Conservation (phyloP, 2,113 vertebrate species). For the Oxygymnocypris stewartii region DNA sequence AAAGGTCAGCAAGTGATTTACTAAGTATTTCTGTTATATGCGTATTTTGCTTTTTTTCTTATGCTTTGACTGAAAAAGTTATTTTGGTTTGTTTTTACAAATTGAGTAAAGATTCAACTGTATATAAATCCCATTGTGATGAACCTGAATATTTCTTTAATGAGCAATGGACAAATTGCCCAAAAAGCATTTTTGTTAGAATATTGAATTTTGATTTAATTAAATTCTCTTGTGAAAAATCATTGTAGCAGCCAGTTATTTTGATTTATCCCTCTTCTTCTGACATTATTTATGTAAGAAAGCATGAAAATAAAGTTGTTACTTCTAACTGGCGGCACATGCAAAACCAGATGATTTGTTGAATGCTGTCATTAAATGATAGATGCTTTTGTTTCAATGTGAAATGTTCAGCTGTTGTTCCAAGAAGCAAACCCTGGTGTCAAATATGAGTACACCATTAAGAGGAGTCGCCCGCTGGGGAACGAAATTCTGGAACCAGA, state of each 20-base stretch:
- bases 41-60: background rate
- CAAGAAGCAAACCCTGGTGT: conserved; percentile 93
- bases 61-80: background rate
- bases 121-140: background rate
- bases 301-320: background rate
- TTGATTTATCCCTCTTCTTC: background rate
- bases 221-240: background rate
- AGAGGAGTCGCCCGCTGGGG: conserved; percentile 78
- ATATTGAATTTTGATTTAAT: background rate
- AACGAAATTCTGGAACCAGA: conserved; percentile 81
- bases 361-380: background rate
- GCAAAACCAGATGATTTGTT: background rate
- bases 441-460: conserved; percentile 87
- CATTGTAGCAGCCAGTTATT: background rate
- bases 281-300: background rate
- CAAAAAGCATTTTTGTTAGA: background rate
- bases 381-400: background rate
- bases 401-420: conserved; percentile 84
- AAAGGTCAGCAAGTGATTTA: background rate
- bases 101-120: background rate
- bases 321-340: background rate
- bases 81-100: background rate
- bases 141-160: background rate
- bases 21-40: background rate
- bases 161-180: background rate